Conservation (phyloP, 1,140 invertebrate genomes). For the Meloidogyne hapla region DNA sequence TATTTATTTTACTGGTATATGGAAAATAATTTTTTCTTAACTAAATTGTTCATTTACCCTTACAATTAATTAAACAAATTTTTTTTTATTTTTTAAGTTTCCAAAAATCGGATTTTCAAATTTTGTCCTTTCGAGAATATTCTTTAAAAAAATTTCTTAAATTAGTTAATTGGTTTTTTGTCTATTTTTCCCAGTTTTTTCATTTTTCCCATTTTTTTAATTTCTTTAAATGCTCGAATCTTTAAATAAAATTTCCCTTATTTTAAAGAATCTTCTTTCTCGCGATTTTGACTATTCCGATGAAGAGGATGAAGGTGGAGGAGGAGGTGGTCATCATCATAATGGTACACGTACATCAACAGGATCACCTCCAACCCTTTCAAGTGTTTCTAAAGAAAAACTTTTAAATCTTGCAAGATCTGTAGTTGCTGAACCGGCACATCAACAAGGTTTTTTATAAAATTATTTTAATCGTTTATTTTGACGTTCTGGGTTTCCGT, state of each 20-base stretch:
- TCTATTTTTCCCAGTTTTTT: not conserved
- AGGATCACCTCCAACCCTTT: constrained; percentile 9
- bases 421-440: constrained; percentile 7
- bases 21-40: too few relatives aligned
- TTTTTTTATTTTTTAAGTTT: too few relatives aligned
- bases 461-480: too few relatives aligned
- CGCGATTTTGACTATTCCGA: constrained; percentile 55
- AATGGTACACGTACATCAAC: not conserved
- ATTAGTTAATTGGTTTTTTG: not conserved
- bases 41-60: too few relatives aligned
- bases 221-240: not conserved
- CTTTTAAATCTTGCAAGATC: constrained; percentile 3
- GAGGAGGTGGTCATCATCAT: constrained; percentile 18
- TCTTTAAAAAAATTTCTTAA: too few relatives aligned
- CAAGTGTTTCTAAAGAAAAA: constrained; percentile 12
- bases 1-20: too few relatives aligned
- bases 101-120: too few relatives aligned
- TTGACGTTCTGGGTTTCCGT: too few relatives aligned
- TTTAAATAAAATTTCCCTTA: not conserved
- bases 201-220: not conserved
- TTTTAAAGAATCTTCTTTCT: constrained; percentile 50
- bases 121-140: too few relatives aligned
- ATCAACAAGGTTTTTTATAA: constrained; percentile 13
- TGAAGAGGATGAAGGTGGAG: constrained; percentile 43
- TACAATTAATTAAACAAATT: too few relatives aligned